Percentiles rank a stretch among this genome's conserved stretches.
Conservation (phyloP, 2,888 invertebrate genomes). For the Pimpla rufipes region DNA sequence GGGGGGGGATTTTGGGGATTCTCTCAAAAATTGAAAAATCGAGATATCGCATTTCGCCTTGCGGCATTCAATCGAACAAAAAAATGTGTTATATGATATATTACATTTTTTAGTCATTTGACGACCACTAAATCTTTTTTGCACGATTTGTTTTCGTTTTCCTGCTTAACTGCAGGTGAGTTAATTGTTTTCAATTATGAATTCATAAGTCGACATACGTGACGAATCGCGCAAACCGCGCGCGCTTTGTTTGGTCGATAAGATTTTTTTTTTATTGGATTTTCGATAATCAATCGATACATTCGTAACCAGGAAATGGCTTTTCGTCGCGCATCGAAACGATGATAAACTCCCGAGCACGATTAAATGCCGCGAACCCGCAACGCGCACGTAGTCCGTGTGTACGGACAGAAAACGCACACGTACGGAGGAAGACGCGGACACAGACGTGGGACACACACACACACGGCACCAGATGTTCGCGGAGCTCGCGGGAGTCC, state of each 20-base stretch:
- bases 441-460: conserved; percentile 23
- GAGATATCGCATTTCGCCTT: too few species aligned
- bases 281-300: conserved; percentile 38
- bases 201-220: conserved; percentile 1
- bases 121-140: neutral
- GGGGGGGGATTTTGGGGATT: too few species aligned
- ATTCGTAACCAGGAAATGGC: conserved; percentile 57
- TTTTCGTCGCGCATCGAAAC: conserved; percentile 41
- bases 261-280: conserved; percentile 7
- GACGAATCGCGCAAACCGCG: neutral
- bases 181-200: neutral
- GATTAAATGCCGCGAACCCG: conserved; percentile 63
- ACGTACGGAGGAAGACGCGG: conserved; percentile 25
- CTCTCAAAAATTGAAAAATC: too few species aligned
- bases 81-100: too few species aligned
- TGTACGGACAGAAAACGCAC: conserved; percentile 49
- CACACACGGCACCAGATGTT: conserved; percentile 67
- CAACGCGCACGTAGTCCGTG: conserved; percentile 62
- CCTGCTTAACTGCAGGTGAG: neutral
- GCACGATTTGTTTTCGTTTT: neutral
- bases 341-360: conserved; percentile 47
- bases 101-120: too few species aligned
- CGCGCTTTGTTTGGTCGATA: neutral
- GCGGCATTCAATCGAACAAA: too few species aligned
- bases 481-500: conserved; percentile 64